These are phyloP conservation scores for Ectropis crepuscularia DNA, from an alignment of 2,888 invertebrate genomes.

Conservation along the genomic window DNA sequence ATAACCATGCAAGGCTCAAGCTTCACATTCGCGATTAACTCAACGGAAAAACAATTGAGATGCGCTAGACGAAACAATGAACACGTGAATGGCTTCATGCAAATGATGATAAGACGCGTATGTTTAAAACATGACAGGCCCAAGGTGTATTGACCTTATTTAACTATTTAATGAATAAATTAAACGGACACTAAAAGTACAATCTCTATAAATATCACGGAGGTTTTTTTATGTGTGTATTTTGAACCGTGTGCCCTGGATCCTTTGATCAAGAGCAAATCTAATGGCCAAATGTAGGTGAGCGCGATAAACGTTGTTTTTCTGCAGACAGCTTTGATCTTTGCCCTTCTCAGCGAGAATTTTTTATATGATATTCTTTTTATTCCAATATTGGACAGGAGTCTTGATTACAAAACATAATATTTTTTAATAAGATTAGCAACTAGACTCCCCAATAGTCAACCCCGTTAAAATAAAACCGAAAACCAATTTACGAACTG, in stretches of 20 bases:
- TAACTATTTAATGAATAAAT: slow-evolving; percentile 5
- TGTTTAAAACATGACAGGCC: slow-evolving; percentile 26
- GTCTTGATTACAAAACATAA: neutral
- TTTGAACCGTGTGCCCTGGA: neutral
- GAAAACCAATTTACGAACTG: too few species aligned
- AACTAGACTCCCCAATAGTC: too few species aligned
- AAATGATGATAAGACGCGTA: slow-evolving; percentile 29
- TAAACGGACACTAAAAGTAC: neutral
- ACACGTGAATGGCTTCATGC: slow-evolving; percentile 27
- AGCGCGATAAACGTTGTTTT: slow-evolving; percentile 35
- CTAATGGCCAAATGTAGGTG: slow-evolving; percentile 5
- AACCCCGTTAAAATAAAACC: too few species aligned
- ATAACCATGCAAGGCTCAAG: slow-evolving; percentile 6
- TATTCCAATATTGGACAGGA: neutral
- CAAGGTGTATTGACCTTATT: slow-evolving; percentile 20
- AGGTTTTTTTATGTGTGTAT: neutral
- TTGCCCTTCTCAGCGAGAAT: slow-evolving; percentile 48
- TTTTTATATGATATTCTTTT: neutral
- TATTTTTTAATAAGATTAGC: too few species aligned
- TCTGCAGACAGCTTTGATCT: slow-evolving; percentile 67
- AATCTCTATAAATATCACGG: slow-evolving; percentile 8
- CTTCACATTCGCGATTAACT: slow-evolving; percentile 18
- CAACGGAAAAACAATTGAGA: slow-evolving; percentile 24
- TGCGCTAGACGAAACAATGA: slow-evolving; percentile 29
- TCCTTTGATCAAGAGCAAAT: neutral